Conservation (phyloP, 2,113 vertebrate genomes). For the Pseudorasbora parva region DNA sequence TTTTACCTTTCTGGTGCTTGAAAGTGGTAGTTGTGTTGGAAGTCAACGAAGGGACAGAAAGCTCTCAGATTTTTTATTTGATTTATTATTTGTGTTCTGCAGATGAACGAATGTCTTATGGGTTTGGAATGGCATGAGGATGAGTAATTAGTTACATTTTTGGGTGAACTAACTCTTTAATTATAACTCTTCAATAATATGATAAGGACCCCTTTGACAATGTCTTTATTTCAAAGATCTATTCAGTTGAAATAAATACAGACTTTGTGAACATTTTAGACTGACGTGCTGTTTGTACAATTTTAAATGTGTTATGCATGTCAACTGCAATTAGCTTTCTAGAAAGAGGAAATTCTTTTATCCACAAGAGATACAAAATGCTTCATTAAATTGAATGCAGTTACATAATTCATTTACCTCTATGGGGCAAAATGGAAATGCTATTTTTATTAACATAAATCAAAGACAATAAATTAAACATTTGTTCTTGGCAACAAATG, state of each 20-base stretch:
- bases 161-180: too few species aligned
- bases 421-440: conserved; percentile 12
- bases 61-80: too few species aligned
- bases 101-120: too few species aligned
- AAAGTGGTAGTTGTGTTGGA: too few species aligned
- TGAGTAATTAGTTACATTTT: too few species aligned
- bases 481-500: not conserved
- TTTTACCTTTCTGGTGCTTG: too few species aligned
- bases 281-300: not conserved
- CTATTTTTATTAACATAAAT: conserved; percentile 33
- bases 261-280: not conserved
- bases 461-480: conserved; percentile 23
- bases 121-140: too few species aligned
- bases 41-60: too few species aligned
- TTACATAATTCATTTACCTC: conserved; percentile 3
- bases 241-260: not conserved
- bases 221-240: not conserved
- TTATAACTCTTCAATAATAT: too few species aligned
- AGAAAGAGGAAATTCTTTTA: not conserved
- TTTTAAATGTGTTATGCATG: not conserved
- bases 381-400: not conserved
- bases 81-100: too few species aligned
- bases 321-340: not conserved
- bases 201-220: not conserved
- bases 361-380: not conserved